phyloP scores from a whole-genome alignment of 2,888 invertebrate species.

The Dryadula phaetusa region DNA sequence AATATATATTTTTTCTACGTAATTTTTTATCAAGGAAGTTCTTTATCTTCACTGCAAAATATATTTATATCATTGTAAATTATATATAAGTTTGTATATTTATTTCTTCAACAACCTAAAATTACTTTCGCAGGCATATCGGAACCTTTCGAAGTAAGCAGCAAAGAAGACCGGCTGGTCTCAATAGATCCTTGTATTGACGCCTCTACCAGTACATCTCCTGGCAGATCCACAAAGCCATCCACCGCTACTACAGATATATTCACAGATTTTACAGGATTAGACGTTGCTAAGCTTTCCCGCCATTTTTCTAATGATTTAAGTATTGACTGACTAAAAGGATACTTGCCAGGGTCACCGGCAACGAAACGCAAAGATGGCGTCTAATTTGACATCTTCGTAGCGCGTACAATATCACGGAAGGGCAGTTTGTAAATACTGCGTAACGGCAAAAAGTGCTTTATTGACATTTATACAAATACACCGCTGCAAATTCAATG shows the following conservation, averaged over 20 bases:
- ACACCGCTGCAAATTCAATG: too few relatives aligned
- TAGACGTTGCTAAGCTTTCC: conserved; percentile 77
- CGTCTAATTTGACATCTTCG: neutral
- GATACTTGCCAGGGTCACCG: conserved; percentile 76
- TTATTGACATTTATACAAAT: too few relatives aligned
- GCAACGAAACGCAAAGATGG: conserved; percentile 46
- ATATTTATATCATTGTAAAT: too few relatives aligned
- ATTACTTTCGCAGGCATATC: conserved; percentile 69
- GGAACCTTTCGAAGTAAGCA: conserved; percentile 77
- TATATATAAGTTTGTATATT: too few relatives aligned
- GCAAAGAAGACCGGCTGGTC: conserved; percentile 69
- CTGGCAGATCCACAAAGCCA: conserved; percentile 56
- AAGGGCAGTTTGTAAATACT: too few relatives aligned
- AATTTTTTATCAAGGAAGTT: too few relatives aligned
- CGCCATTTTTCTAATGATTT: conserved; percentile 80
- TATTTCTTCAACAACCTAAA: neutral
- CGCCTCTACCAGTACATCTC: conserved; percentile 61
- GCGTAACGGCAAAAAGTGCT: too few relatives aligned
- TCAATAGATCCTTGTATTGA: conserved; percentile 58
- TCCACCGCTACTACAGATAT: conserved; percentile 67
- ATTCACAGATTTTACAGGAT: conserved; percentile 77
- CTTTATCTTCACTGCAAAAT: too few relatives aligned
- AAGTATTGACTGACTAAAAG: conserved; percentile 81
- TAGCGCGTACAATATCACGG: too few relatives aligned
- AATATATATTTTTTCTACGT: too few relatives aligned